phyloP scores from a whole-genome alignment of 2,797 vertebrate species.

The Sebastes elongatus region DNA sequence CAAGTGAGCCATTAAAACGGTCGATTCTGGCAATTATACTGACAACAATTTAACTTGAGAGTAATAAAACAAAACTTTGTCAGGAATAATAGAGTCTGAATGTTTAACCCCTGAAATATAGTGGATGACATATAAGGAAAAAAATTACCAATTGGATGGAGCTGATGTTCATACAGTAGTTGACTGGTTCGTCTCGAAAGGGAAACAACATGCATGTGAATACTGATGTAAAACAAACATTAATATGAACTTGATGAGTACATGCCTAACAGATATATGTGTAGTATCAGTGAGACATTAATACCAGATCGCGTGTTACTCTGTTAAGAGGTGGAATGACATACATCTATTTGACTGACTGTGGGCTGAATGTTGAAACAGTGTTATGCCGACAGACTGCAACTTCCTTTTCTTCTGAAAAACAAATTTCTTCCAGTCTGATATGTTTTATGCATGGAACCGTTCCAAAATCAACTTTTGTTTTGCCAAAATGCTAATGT shows the following conservation, averaged over 20 bases:
- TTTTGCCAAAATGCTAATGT: constrained; percentile 5
- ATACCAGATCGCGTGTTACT: not conserved
- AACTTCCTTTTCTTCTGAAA: constrained; percentile 3
- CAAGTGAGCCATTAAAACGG: not conserved
- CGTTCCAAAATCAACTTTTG: constrained; percentile 14
- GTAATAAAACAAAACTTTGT: not conserved
- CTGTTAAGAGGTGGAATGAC: not conserved
- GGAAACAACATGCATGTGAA: constrained; percentile 33
- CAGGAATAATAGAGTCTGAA: not conserved
- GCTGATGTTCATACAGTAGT: not conserved
- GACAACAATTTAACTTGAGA: not conserved
- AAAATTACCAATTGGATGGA: not conserved
- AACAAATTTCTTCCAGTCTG: not conserved
- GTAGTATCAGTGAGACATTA: not conserved
- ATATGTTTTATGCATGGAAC: constrained; percentile 13
- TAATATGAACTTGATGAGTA: constrained; percentile 6
- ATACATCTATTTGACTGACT: not conserved
- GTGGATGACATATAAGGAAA: not conserved
- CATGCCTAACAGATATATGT: constrained; percentile 10
- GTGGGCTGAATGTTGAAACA: not conserved
- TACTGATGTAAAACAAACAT: not conserved
- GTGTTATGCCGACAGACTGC: not conserved
- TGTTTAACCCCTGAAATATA: not conserved
- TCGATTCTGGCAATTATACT: not conserved
- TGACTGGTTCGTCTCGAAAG: not conserved